Conservation (phyloP, 2,113 vertebrate species). For the Zeus faber region DNA sequence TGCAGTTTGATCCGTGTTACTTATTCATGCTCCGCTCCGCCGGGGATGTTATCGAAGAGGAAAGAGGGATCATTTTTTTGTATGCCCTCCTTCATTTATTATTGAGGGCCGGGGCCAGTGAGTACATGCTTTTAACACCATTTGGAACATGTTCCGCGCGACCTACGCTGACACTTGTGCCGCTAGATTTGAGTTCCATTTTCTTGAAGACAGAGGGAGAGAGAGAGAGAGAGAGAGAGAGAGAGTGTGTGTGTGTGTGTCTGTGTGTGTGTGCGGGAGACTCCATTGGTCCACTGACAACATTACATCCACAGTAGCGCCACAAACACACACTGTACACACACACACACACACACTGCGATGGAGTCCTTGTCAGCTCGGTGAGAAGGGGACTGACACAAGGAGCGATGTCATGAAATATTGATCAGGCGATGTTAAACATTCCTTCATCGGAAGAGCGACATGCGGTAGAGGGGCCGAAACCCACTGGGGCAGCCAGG, state of each 20-base stretch:
- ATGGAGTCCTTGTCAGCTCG: slow-evolving; percentile 41
- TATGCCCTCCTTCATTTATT: slow-evolving; percentile 57
- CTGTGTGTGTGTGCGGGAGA: no score
- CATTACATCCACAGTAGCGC: no score
- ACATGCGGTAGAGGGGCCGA: background rate
- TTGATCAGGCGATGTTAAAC: slow-evolving; percentile 74
- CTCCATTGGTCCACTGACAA: slow-evolving; percentile 44
- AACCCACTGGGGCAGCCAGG: no score
- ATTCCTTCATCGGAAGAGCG: no score
- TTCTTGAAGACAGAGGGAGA: slow-evolving; percentile 55
- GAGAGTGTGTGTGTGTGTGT: no score
- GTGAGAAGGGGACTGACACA: slow-evolving; percentile 61
- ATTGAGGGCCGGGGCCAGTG: slow-evolving; percentile 64
- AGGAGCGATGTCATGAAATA: slow-evolving; percentile 75
- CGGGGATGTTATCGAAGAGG: slow-evolving; percentile 63
- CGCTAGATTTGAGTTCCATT: slow-evolving; percentile 62
- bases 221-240: slow-evolving; percentile 35
- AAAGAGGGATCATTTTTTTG: slow-evolving; percentile 67
- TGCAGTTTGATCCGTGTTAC: slow-evolving; percentile 76
- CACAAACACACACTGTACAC: slow-evolving; percentile 48
- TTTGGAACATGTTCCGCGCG: slow-evolving; percentile 70
- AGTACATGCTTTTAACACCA: slow-evolving; percentile 80
- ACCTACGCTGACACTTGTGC: slow-evolving; percentile 68
- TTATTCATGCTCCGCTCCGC: slow-evolving; percentile 68
- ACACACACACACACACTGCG: slow-evolving; percentile 11